Evolutionary conservation across 2,113 vertebrate species (phyloP), one percentile per base, ranked within the genome.

Genomic region (Silurus asotus): DNA sequence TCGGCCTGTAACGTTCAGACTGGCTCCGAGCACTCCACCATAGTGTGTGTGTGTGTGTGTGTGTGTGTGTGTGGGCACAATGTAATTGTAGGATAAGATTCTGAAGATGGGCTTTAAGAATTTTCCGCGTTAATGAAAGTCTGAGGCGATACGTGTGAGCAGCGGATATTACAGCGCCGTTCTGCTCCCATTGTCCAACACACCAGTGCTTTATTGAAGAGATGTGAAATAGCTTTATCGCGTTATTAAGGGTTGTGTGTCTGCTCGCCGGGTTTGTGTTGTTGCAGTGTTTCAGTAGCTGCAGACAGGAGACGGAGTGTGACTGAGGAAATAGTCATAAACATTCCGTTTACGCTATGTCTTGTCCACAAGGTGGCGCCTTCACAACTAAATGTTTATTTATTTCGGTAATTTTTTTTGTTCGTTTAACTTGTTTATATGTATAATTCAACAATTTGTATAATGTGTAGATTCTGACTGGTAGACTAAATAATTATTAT

Each of bases 91-190:
- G 65, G n/a, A 76, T 25, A 53, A 84, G 84, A 75, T 84, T 90
- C 83, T 81, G 53, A 91, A 69, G 85, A 91, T 81, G 76, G 85
- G 86, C 51, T 70, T 88, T 83, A 86, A 88, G 88, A 85, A 37
- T 81, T 90, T 75, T 10, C 59, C 70, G 84, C 84, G 59, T 84
- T 86, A 91, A 92, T 91, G 89, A 91, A 88, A 83, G 78, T 88
- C 84, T 20, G 80, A 51, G 88, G 90, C 88, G 92, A 94, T 94
- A 94, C 2, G 28, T 94, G 91, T 88, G 84, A 87, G 82, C 84
- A 48, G 91, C 91, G 94, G 95, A 95, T 94, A 95, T 95, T 95
- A 92, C 86, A 89, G 92, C 78, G 86, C 83, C 87, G 89, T 82
- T 69, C 77, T 19, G 49, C 48, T 75, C 25, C 85, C 82, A 86